Conservation (phyloP, 2,797 vertebrate genomes). For the Scolopax bukidnonensis region DNA sequence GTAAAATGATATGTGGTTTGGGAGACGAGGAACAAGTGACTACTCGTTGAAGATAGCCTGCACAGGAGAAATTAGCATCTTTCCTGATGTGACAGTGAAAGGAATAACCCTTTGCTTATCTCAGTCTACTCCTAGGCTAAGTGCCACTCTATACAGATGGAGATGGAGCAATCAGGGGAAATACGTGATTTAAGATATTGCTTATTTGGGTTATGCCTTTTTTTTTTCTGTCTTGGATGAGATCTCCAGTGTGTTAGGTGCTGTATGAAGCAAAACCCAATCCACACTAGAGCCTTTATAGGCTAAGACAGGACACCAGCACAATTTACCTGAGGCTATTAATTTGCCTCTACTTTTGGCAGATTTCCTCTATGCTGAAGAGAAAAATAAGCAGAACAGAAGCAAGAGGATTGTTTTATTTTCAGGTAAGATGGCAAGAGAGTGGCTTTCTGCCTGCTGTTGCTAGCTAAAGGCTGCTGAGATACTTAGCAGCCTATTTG, state of each 20-base stretch:
- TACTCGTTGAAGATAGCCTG: not conserved
- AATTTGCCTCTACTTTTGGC: no score
- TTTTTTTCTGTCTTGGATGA: not conserved
- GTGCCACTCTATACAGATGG: not conserved
- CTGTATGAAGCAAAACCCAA: not conserved
- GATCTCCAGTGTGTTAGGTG: not conserved
- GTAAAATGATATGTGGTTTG: conserved; percentile 39
- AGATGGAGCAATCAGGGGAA: not conserved
- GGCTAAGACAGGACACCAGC: not conserved
- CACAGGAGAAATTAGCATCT: not conserved
- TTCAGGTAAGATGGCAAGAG: not conserved
- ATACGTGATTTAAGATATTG: not conserved
- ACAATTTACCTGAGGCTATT: no score
- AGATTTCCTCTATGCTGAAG: no score
- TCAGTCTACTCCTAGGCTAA: not conserved
- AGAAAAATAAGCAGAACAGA: not conserved
- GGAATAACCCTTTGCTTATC: not conserved
- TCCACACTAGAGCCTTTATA: not conserved
- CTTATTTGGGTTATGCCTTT: not conserved
- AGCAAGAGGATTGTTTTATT: not conserved
- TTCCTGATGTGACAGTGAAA: not conserved
- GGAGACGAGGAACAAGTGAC: not conserved
- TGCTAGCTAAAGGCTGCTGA: not conserved
- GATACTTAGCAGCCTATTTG: not conserved
- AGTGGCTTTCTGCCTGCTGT: not conserved